Conservation (phyloP, 2,888 invertebrate genomes). For the Drosophila colorata region DNA sequence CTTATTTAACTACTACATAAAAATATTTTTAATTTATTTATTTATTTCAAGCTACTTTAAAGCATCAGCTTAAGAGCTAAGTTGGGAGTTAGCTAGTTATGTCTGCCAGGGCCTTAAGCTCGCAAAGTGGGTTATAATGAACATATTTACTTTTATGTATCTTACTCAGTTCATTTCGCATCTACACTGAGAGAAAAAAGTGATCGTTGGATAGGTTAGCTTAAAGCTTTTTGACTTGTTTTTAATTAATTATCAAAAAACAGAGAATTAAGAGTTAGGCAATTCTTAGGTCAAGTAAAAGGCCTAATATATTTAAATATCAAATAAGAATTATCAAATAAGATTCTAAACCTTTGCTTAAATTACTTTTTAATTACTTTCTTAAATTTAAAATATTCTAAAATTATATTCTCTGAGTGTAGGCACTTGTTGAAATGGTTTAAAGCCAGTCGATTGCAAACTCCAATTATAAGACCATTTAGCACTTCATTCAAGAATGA, state of each 20-base stretch:
- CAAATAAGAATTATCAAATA: too few species aligned
- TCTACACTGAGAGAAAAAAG: neutral
- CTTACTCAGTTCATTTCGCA: too few species aligned
- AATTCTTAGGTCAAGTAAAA: neutral
- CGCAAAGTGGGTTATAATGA: too few species aligned
- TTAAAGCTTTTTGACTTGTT: neutral
- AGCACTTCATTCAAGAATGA: conserved; percentile 43
- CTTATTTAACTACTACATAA: neutral
- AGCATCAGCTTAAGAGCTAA: too few species aligned
- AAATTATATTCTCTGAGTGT: conserved; percentile 14
- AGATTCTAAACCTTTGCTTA: too few species aligned
- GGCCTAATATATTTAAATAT: neutral
- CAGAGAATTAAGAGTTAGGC: too few species aligned
- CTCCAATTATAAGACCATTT: conserved; percentile 22
- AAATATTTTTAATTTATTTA: neutral
- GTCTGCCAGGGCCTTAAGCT: too few species aligned
- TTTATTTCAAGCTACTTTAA: neutral
- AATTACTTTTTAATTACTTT: neutral
- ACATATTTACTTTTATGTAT: too few species aligned
- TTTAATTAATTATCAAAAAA: too few species aligned
- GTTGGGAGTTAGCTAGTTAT: too few species aligned
- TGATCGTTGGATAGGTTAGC: too few species aligned
- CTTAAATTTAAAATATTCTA: neutral
- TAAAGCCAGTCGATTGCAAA: conserved; percentile 12
- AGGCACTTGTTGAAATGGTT: conserved; percentile 5